Evolutionary conservation across 2,113 vertebrate species (phyloP).

Genomic region (Forbesichthys agassizii): DNA sequence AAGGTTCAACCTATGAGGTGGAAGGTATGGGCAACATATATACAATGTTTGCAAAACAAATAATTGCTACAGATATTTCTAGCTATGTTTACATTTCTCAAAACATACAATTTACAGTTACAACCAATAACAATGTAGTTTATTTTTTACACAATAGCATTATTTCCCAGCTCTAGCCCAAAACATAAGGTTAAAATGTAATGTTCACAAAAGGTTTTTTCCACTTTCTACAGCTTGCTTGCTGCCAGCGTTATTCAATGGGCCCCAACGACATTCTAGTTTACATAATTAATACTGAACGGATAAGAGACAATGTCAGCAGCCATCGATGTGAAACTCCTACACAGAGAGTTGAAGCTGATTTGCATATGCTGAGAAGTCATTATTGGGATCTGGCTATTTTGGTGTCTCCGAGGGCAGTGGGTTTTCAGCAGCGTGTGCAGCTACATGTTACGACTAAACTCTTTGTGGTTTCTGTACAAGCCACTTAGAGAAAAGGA

Average conservation of each 20-base stretch:
- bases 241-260: not conserved
- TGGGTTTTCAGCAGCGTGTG: not conserved
- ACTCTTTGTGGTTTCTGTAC: not conserved
- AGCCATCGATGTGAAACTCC: not conserved
- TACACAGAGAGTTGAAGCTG: not conserved
- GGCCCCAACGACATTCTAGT: not conserved
- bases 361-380: conserved; percentile 3
- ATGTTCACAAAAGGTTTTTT: no score
- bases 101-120: no score
- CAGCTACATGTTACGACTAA: not conserved
- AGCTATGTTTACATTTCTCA: no score
- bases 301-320: not conserved
- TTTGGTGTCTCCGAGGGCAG: not conserved
- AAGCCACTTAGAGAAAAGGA: not conserved
- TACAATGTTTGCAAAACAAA: no score
- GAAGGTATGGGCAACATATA: no score
- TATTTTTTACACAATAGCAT: no score
- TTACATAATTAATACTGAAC: not conserved
- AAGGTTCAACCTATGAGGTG: no score
- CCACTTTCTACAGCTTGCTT: no score
- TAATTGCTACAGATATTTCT: no score
- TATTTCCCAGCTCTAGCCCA: no score
- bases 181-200: no score
- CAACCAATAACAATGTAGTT: no score
- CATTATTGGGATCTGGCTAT: not conserved